Base-by-base conservation (phyloP, 1,140 invertebrate species). In the Papilio aristodemus region DNA sequence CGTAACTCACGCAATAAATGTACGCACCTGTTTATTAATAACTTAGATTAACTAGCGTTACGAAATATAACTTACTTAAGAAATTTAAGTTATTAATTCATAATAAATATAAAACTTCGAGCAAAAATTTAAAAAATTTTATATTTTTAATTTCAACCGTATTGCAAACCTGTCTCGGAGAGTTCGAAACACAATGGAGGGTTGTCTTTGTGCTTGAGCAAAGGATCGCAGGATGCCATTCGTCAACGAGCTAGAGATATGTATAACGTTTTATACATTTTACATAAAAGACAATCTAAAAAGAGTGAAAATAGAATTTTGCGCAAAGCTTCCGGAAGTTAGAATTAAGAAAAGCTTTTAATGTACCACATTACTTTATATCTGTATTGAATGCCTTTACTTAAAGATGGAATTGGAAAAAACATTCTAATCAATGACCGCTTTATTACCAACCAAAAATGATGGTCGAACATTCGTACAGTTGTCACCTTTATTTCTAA, bases 401-500 rank as follows among this genome's bases (percentile, higher is more conserved):
- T 41, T 41, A 3, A 11, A n/a, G 2, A 3, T 41, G 9, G 13
- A n/a, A 41, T 10, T 41, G 25, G 11, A 19, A 57, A 7, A 43
- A 43, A 39, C 19, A 17, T 7, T 27, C 10, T 39, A 59, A 22
- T 17, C 13, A 22, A 32, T 17, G 11, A 69, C n/a, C 19, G 71
- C 27, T 73, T 69, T 76, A 71, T 66, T 74, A 2, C 71, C 46
- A 64, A 66, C 38, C 36, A 84, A 67, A 67, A 81, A 84, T 17
- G 67, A 68, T 1, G 78, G 83, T 46, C 50, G 68, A 13, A 62
- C 72, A 41, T 83, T 50, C 1, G 43, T 59, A 66, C 87, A 89
- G 4, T 75, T 71, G 0, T 66, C 22, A 7, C 68, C 73, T 4
- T 80, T 71, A 32, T 75, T 89, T 69, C 78, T 81, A 25, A 81